These are phyloP conservation scores for Okamejei kenojei DNA, from an alignment of 2,797 vertebrate genomes.

Conservation along the genomic window DNA sequence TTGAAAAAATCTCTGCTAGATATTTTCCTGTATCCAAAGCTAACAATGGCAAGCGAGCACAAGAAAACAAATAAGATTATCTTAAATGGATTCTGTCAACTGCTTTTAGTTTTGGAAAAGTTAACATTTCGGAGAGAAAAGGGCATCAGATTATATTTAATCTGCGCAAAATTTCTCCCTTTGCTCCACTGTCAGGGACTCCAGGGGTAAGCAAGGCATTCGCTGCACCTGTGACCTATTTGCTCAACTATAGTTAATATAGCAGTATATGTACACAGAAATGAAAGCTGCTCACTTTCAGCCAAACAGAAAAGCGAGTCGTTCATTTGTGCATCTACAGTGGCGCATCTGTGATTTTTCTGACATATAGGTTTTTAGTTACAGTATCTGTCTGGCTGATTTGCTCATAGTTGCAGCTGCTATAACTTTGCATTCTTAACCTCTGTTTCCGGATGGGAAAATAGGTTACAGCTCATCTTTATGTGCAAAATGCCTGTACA, in stretches of 20 bases:
- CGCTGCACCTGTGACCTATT: conserved; percentile 29
- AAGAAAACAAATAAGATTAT: conserved; percentile 22
- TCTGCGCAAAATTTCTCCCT: conserved; percentile 7
- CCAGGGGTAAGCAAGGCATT: conserved; percentile 6
- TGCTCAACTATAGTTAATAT: conserved; percentile 34
- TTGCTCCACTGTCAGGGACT: conserved; percentile 1
- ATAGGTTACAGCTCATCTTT: background rate
- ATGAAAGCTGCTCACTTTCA: conserved; percentile 33
- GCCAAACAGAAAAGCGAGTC: conserved; percentile 25
- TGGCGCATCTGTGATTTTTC: conserved; percentile 36
- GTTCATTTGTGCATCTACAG: conserved; percentile 17
- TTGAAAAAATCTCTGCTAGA: background rate
- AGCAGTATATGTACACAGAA: conserved; percentile 6
- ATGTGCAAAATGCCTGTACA: background rate
- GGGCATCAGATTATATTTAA: conserved; percentile 4
- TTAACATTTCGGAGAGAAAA: conserved; percentile 22
- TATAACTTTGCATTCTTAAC: background rate
- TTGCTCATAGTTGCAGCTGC: conserved; percentile 33
- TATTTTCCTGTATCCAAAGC: conserved; percentile 5
- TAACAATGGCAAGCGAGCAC: background rate
- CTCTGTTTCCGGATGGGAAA: conserved; percentile 4
- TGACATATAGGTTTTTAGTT: conserved; percentile 17
- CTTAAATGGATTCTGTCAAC: background rate
- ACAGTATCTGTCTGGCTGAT: conserved; percentile 7
- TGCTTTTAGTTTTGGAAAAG: conserved; percentile 19